These are phyloP conservation scores for Coreoperca whiteheadi DNA, from an alignment of 2,113 vertebrate genomes.

Conservation along the genomic window DNA sequence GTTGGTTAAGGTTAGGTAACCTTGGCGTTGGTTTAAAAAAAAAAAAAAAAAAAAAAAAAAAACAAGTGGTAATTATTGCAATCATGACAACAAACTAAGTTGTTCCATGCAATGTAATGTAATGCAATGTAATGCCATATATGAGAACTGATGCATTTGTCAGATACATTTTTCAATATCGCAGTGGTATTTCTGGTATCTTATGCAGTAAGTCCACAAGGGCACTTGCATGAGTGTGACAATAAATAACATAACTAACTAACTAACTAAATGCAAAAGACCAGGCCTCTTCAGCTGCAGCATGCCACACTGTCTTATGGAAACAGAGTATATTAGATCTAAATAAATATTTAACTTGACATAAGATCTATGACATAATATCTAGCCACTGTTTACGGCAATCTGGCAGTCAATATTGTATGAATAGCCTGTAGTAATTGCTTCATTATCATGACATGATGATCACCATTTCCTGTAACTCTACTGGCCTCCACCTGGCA, in stretches of 20 bases:
- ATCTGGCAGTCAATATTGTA: conserved; percentile 41
- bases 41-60: too few relatives aligned
- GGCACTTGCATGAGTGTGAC: not conserved
- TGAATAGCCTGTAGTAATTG: conserved; percentile 64
- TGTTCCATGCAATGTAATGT: not conserved
- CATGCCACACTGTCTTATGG: not conserved
- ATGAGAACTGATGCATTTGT: not conserved
- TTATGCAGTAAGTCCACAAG: not conserved
- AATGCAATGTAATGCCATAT: not conserved
- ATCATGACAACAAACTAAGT: not conserved
- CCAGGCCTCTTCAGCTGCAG: not conserved
- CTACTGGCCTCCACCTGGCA: conserved; percentile 77
- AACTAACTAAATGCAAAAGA: not conserved
- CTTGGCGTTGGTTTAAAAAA: too few relatives aligned
- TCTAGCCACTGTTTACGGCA: conserved; percentile 22
- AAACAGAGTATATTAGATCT: not conserved
- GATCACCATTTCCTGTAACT: conserved; percentile 73
- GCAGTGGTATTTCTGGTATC: not conserved
- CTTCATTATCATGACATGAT: conserved; percentile 73
- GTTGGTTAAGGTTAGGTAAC: too few relatives aligned
- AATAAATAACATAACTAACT: not conserved
- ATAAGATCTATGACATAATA: conserved; percentile 24
- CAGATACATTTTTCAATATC: not conserved
- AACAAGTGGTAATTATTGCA: too few relatives aligned
- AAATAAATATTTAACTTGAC: conserved; percentile 48